Conservation (phyloP, 1,140 invertebrate species). For the Drosophila serrata region DNA sequence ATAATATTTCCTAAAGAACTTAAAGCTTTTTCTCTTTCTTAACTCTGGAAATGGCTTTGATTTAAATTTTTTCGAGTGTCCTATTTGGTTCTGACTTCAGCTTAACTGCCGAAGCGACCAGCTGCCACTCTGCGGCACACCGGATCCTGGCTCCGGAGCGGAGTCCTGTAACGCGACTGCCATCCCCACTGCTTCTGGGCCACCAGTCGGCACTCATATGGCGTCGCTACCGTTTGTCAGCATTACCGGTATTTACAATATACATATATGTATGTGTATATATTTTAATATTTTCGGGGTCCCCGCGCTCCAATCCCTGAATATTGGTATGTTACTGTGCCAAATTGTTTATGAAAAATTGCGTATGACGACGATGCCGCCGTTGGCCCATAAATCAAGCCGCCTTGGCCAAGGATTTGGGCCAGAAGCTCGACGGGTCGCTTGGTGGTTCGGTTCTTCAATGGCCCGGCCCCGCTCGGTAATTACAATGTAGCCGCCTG, state of each 20-base stretch:
- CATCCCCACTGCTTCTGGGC: conserved; percentile 55
- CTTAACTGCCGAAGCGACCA: conserved; percentile 47
- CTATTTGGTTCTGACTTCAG: conserved; percentile 32
- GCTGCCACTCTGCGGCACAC: conserved; percentile 55
- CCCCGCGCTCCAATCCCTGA: conserved; percentile 20
- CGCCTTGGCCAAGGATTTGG: conserved; percentile 76
- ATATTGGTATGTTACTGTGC: conserved; percentile 75
- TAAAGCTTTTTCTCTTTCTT: background rate
- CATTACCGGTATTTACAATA: conserved; percentile 83
- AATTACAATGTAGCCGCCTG: conserved; percentile 83
- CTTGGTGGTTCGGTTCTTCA: conserved; percentile 28
- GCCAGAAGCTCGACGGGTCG: conserved; percentile 64
- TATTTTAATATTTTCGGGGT: conserved; percentile 57
- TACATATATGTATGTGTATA: conserved; percentile 45
- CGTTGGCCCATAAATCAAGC: conserved; percentile 79
- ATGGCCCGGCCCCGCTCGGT: conserved; percentile 51
- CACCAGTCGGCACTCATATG: conserved; percentile 63
- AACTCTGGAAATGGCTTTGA: background rate
- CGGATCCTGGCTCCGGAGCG: conserved; percentile 39
- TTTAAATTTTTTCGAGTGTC: background rate
- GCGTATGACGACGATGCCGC: conserved; percentile 72
- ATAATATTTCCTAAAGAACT: too few species aligned
- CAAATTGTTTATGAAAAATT: conserved; percentile 84
- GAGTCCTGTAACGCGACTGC: conserved; percentile 29
- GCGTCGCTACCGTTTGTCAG: conserved; percentile 59